Base-by-base conservation (phyloP, 2,113 vertebrate genomes). In the Mola mola region DNA sequence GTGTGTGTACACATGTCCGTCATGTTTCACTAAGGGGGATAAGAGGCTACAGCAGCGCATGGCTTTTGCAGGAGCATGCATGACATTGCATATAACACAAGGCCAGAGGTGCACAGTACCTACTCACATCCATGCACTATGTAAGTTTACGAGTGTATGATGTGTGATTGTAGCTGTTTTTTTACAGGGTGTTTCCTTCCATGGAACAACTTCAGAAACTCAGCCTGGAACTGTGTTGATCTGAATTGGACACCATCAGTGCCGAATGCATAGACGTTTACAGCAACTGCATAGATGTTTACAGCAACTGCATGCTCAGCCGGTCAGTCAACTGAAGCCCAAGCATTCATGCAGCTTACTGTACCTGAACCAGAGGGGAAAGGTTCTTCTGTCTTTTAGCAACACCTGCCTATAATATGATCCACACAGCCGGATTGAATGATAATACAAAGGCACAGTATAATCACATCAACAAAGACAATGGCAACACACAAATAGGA, bases 311-410 rank as follows among this genome's bases (percentile, higher is more conserved):
- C 86, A 88, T 86, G 82, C 85, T 85, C 70, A 72, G 82, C 43
- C 76, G 31, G 64, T 61, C 66, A 72, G 66, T 29, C 7, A 29
- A 68, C 69, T 84, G 77, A 81, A 86, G 75, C 75, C 84, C 77
- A 79, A 90, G 89, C 84, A 11, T 33, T 80, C 70, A 47, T 83
- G 87, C 87, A 67, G 78, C 50, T 85, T 88, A 88, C 88, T 85
- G 88, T 94, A 94, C 93, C 94, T 94, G 93, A 87, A 92, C 91
- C 90, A 93, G 90, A 34, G 83, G 82, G 11, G 90, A 90, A 61
- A 92, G 91, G 78, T 81, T 88, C 88, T 94, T 92, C 69, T 90
- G 91, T 79, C 90, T 84, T 84, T 89, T 90, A 89, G 83, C 78
- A 59, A 44, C 91, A 65, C 61, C 78, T 85, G 87, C 93, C 94